A percentile compares a stretch with the other conserved stretches of the same genome.
These are phyloP conservation scores for Etheostoma cragini DNA, from an alignment of 2,113 vertebrate species.

Conservation along the genomic window DNA sequence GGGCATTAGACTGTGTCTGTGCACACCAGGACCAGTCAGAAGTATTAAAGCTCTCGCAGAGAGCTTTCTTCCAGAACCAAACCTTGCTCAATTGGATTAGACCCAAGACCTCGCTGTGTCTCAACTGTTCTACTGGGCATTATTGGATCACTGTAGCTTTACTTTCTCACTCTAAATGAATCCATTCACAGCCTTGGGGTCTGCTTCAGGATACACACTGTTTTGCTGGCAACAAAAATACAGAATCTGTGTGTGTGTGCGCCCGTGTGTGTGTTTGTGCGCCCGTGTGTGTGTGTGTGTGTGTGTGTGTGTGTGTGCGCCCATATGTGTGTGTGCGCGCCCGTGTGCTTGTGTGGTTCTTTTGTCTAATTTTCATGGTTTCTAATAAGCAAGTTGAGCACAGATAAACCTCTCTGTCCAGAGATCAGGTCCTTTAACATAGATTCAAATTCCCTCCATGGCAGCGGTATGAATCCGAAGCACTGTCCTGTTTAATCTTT, in stretches of 20 bases:
- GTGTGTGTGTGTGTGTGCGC: not conserved
- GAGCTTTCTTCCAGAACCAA: slow-evolving; percentile 41
- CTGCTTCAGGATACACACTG: slow-evolving; percentile 45
- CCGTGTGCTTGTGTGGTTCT: not conserved
- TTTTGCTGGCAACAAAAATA: slow-evolving; percentile 39
- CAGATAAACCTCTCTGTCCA: not conserved
- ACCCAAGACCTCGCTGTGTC: slow-evolving; percentile 61
- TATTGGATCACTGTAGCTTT: slow-evolving; percentile 21
- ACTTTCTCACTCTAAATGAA: slow-evolving; percentile 56
- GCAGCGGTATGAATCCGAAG: slow-evolving; percentile 4
- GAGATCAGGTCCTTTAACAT: not conserved
- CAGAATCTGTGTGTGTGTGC: not conserved
- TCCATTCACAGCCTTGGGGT: slow-evolving; percentile 59
- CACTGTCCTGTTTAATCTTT: not conserved
- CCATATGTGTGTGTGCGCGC: too few species aligned
- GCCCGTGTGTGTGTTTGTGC: not conserved
- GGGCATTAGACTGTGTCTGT: slow-evolving; percentile 10
- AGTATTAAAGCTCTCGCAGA: slow-evolving; percentile 53
- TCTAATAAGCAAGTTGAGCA: not conserved
- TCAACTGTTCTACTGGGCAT: slow-evolving; percentile 64
- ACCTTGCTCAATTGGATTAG: slow-evolving; percentile 48
- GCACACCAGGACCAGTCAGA: slow-evolving; percentile 40
- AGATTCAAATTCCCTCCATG: not conserved
- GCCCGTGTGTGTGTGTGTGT: too few species aligned
- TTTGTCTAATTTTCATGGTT: not conserved